Conservation (phyloP, 2,888 invertebrate genomes). For the Stomorhina lunata region DNA sequence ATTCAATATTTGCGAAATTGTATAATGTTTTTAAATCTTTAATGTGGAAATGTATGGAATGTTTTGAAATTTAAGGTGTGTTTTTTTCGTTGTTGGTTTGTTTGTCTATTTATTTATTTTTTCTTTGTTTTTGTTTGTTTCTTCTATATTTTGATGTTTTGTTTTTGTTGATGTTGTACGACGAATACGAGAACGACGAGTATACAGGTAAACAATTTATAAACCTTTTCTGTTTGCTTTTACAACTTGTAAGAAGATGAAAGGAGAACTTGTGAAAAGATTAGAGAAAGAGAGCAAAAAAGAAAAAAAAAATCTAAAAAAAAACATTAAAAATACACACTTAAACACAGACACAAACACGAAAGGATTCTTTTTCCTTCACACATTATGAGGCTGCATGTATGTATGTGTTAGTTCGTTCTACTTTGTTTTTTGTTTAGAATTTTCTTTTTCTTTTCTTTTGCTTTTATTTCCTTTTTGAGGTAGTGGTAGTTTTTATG, state of each 20-base stretch:
- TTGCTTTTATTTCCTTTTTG: too few species aligned
- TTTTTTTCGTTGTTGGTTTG: too few species aligned
- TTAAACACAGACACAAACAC: slow-evolving; percentile 7
- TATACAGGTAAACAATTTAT: slow-evolving; percentile 54
- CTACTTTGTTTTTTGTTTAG: slow-evolving; percentile 8
- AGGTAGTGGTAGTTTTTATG: slow-evolving; percentile 43
- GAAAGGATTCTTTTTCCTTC: too few species aligned
- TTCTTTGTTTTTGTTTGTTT: background rate
- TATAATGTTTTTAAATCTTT: slow-evolving; percentile 34
- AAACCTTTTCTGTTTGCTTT: slow-evolving; percentile 52
- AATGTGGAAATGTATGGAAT: slow-evolving; percentile 11
- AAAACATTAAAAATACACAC: background rate
- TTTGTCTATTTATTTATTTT: slow-evolving; percentile 9
- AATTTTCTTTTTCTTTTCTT: slow-evolving; percentile 30
- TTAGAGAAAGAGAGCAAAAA: slow-evolving; percentile 25
- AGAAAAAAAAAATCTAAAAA: background rate
- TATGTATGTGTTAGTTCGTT: too few species aligned
- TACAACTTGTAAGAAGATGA: slow-evolving; percentile 58
- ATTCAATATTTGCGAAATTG: slow-evolving; percentile 1
- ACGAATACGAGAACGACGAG: too few species aligned
- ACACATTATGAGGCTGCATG: slow-evolving; percentile 18
- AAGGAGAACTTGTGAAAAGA: slow-evolving; percentile 47
- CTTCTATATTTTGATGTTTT: slow-evolving; percentile 12
- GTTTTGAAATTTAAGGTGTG: slow-evolving; percentile 15
- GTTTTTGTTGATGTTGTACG: slow-evolving; percentile 13